A percentile compares a stretch with the other conserved stretches of the same genome.
Conservation (phyloP, 92 coral and sea anemone genomes). For the Parazoanthus atlanticus region DNA sequence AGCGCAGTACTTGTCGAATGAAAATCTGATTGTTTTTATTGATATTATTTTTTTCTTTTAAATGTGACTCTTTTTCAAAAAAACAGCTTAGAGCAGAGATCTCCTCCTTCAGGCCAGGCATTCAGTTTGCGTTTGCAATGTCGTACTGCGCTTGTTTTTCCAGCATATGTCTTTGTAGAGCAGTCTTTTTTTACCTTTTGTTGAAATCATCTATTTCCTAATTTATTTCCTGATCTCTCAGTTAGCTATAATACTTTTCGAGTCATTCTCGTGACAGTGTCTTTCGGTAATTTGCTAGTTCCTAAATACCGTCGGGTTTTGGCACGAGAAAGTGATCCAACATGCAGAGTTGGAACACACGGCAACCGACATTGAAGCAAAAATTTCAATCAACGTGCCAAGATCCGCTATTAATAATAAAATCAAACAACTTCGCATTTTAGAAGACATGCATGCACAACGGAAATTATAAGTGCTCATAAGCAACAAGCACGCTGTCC, state of each 20-base stretch:
- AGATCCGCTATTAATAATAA: neutral
- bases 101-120: too few species aligned
- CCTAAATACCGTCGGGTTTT: neutral
- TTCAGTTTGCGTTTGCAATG: too few species aligned
- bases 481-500: neutral
- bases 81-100: too few species aligned
- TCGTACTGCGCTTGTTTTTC: neutral
- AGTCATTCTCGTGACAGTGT: neutral
- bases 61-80: too few species aligned
- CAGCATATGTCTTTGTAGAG: neutral
- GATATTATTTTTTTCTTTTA: too few species aligned
- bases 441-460: neutral
- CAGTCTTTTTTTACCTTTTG: neutral
- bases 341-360: neutral
- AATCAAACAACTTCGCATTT: neutral
- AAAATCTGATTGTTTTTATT: too few species aligned
- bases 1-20: too few species aligned
- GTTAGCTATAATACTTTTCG: neutral
- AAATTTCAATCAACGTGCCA: neutral
- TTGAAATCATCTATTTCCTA: neutral
- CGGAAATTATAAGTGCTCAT: neutral
- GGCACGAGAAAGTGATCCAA: neutral
- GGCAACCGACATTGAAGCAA: neutral
- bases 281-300: neutral
- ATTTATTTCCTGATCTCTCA: neutral